Evolutionary conservation across 2,888 invertebrate genomes (phyloP).

Genomic region (Rhyacophila evoluta): DNA sequence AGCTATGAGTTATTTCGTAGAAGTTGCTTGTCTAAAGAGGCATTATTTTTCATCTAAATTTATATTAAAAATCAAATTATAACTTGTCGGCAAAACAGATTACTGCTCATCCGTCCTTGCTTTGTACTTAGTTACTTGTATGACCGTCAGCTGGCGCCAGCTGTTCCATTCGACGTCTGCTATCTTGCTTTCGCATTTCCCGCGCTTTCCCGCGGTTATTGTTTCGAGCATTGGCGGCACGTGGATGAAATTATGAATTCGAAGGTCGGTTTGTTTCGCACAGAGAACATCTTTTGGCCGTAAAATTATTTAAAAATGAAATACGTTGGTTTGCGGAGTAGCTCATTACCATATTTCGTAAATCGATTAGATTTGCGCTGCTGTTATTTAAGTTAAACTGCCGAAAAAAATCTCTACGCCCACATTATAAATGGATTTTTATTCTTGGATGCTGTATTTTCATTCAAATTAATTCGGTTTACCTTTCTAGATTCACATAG

Average conservation of each 20-base stretch:
- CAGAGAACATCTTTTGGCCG: background rate
- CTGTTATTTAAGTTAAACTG: background rate
- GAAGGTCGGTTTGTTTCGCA: background rate
- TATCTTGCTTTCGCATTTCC: constrained; percentile 6
- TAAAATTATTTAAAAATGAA: background rate
- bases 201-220: constrained; percentile 10
- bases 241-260: background rate
- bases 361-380: background rate
- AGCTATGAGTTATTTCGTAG: too few relatives aligned
- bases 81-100: background rate
- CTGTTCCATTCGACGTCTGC: background rate
- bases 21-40: too few relatives aligned
- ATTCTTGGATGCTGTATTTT: background rate
- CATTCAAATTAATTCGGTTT: too few relatives aligned
- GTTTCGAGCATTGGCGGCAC: constrained; percentile 21
- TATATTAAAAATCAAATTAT: background rate
- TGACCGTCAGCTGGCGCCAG: constrained; percentile 6
- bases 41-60: background rate
- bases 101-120: constrained; percentile 13
- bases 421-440: background rate
- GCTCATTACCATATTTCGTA: background rate
- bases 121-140: constrained; percentile 14
- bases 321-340: background rate
- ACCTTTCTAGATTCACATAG: too few relatives aligned
- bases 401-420: background rate